Percentiles rank a stretch among this genome's conserved stretches.
Conservation (phyloP, 1,140 invertebrate genomes). For the Physella acuta region DNA sequence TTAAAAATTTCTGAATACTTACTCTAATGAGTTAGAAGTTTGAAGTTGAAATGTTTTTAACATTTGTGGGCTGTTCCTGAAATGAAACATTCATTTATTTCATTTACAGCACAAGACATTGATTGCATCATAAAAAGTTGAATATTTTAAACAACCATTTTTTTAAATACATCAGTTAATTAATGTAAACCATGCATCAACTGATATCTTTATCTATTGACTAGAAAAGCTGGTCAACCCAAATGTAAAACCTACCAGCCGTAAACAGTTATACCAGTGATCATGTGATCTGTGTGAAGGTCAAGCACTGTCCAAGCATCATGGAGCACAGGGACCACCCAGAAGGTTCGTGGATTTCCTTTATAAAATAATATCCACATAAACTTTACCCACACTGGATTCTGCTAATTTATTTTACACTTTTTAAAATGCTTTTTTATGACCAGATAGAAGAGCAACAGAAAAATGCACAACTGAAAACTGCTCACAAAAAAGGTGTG, state of each 20-base stretch:
- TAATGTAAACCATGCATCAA: too few relatives aligned
- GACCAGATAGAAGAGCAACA: too few relatives aligned
- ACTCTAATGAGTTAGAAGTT: slow-evolving; percentile 36
- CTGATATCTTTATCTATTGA: too few relatives aligned
- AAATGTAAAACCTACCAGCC: slow-evolving; percentile 42
- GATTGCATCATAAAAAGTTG: too few relatives aligned
- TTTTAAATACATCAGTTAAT: too few relatives aligned
- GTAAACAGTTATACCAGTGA: slow-evolving; percentile 50
- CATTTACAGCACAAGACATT: too few relatives aligned
- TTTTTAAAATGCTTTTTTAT: background rate
- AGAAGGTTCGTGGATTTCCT: slow-evolving; percentile 44
- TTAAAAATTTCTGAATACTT: too few relatives aligned
- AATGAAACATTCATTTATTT: slow-evolving; percentile 20
- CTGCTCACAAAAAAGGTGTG: too few relatives aligned
- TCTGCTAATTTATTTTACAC: background rate
- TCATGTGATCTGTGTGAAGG: slow-evolving; percentile 43
- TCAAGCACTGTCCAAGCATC: slow-evolving; percentile 53
- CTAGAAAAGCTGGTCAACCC: background rate
- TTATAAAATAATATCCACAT: background rate
- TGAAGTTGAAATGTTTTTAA: slow-evolving; percentile 44
- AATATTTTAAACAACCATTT: too few relatives aligned
- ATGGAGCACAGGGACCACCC: slow-evolving; percentile 40
- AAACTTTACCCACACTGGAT: background rate
- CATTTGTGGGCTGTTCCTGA: slow-evolving; percentile 47
- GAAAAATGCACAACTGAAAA: too few relatives aligned